Conservation (phyloP, 1,140 invertebrate species). For the Heliconius himera region DNA sequence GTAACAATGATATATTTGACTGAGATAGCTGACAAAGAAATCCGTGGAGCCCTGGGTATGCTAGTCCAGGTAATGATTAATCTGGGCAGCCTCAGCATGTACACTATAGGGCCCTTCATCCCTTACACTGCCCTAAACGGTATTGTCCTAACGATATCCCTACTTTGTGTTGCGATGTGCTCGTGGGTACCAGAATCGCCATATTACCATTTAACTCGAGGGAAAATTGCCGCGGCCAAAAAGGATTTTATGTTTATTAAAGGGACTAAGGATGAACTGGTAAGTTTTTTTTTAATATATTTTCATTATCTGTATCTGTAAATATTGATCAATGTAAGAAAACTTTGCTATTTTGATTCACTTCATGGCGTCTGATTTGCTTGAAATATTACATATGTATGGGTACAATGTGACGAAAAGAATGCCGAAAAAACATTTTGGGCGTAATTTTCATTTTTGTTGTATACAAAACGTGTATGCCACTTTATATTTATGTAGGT, state of each 20-base stretch:
- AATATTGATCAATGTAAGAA: too few relatives aligned
- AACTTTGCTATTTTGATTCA: not conserved
- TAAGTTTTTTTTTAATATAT: slow-evolving; percentile 32
- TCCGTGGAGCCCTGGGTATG: slow-evolving; percentile 86
- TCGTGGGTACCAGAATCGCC: slow-evolving; percentile 90
- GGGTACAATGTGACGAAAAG: too few relatives aligned
- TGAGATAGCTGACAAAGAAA: slow-evolving; percentile 86
- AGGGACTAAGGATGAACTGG: slow-evolving; percentile 66
- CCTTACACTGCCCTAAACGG: slow-evolving; percentile 79
- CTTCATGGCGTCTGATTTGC: not conserved
- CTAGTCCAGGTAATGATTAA: slow-evolving; percentile 87
- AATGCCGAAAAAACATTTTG: too few relatives aligned
- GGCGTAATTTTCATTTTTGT: too few relatives aligned
- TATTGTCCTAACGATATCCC: slow-evolving; percentile 68
- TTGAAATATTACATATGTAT: not conserved
- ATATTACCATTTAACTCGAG: slow-evolving; percentile 85
- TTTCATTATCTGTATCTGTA: not conserved
- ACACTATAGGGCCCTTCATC: slow-evolving; percentile 82
- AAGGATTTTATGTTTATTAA: slow-evolving; percentile 75
- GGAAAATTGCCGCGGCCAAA: slow-evolving; percentile 74
- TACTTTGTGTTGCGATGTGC: slow-evolving; percentile 83
- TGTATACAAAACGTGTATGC: too few relatives aligned
- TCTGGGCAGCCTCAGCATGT: slow-evolving; percentile 83
- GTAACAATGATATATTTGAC: slow-evolving; percentile 85
- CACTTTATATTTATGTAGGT: too few relatives aligned